Percentiles rank a stretch among this genome's conserved stretches.
phyloP scores from a whole-genome alignment of 1,140 invertebrate species.

The Drosophila carrolli region DNA sequence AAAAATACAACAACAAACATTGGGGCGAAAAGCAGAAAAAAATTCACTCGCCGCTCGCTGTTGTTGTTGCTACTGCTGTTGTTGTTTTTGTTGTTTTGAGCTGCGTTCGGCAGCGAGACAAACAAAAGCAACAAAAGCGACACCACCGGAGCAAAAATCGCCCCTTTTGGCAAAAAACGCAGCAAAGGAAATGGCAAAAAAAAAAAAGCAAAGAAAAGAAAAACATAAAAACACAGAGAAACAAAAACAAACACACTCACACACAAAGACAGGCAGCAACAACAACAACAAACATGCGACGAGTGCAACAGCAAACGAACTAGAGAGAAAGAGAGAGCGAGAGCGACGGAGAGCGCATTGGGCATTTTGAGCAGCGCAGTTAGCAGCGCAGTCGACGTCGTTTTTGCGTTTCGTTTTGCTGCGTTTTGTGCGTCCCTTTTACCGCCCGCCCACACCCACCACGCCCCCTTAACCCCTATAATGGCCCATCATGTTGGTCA shows the following conservation, averaged over 20 bases:
- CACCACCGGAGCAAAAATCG: conserved; percentile 68
- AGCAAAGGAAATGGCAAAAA: conserved; percentile 22
- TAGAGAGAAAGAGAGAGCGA: conserved; percentile 12
- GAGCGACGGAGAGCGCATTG: conserved; percentile 30
- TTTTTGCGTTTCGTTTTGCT: conserved; percentile 49
- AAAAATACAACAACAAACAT: conserved; percentile 66
- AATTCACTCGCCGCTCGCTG: conserved; percentile 1
- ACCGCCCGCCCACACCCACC: neutral
- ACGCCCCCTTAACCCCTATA: conserved; percentile 5
- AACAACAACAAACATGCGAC: conserved; percentile 23
- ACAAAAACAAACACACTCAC: conserved; percentile 28
- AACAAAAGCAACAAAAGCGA: conserved; percentile 37
- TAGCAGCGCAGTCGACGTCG: conserved; percentile 45
- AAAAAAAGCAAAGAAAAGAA: conserved; percentile 37
- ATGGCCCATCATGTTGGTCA: conserved; percentile 47
- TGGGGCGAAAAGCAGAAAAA: conserved; percentile 38
- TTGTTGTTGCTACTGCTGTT: conserved; percentile 1
- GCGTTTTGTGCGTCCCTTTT: conserved; percentile 58
- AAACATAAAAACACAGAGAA: conserved; percentile 22
- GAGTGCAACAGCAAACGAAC: conserved; percentile 30
- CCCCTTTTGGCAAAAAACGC: conserved; percentile 65
- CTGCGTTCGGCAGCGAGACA: conserved; percentile 63
- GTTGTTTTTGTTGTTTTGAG: conserved; percentile 29
- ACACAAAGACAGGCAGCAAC: conserved; percentile 7
- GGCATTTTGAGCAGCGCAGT: conserved; percentile 45